A percentile compares a stretch with the other conserved stretches of the same genome.
Conservation (phyloP, 2,888 invertebrate genomes). For the Ethmia dodecea region DNA sequence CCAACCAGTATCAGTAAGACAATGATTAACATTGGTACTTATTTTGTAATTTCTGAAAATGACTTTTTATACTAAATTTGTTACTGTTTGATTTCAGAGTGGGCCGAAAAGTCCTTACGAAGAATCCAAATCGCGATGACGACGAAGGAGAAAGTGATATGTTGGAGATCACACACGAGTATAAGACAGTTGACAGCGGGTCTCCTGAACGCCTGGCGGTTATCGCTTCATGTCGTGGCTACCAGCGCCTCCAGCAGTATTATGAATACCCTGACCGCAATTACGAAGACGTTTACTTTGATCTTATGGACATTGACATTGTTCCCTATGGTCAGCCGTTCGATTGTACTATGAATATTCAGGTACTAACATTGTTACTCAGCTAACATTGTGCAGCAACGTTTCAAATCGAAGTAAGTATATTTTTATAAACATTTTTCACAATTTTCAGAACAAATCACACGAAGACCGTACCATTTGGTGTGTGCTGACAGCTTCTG, state of each 20-base stretch:
- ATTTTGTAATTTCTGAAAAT: background rate
- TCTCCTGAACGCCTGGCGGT: constrained; percentile 81
- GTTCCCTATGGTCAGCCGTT: constrained; percentile 82
- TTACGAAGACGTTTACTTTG: constrained; percentile 80
- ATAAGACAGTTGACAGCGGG: constrained; percentile 80
- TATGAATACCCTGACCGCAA: constrained; percentile 78
- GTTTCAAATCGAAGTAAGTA: background rate
- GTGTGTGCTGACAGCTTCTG: constrained; percentile 79
- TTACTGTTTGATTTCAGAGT: constrained; percentile 78
- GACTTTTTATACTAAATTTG: background rate
- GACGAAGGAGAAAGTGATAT: constrained; percentile 81
- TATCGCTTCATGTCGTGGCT: constrained; percentile 81
- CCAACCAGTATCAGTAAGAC: constrained; percentile 82
- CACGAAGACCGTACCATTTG: constrained; percentile 79
- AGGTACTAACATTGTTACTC: constrained; percentile 43
- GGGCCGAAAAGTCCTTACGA: constrained; percentile 82
- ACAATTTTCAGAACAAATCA: constrained; percentile 73
- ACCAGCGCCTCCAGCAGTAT: constrained; percentile 78
- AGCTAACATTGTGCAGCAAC: background rate
- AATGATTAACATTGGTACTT: background rate
- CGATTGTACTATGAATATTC: constrained; percentile 80
- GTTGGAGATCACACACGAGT: constrained; percentile 80
- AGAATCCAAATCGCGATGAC: constrained; percentile 79
- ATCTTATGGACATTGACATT: constrained; percentile 81
- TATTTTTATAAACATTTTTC: background rate